Base-by-base conservation (phyloP, 2,888 invertebrate species). In the Anorthoa munda region DNA sequence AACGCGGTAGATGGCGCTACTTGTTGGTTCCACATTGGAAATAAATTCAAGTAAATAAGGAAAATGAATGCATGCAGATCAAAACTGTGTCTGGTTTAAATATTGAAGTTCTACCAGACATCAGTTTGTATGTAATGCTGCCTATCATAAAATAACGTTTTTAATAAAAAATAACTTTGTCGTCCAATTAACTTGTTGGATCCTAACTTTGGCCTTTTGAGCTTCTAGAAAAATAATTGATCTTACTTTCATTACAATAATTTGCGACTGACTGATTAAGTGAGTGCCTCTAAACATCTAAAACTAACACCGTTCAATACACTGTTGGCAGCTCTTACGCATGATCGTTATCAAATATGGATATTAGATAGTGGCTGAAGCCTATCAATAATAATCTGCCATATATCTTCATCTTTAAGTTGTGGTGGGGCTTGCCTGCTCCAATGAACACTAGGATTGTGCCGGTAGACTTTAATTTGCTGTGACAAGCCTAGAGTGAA, bases 1-100 rank as follows among this genome's bases (percentile, higher is more conserved):
- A 12, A 26, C 0, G 0, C 59, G 48, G 72, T 72, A 79, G 75
- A 75, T 79, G 75, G 73, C 75, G 73, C 13, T 60, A 53, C 53
- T 60, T 13, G 59, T 31, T 51, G 12, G 15, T 51, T n/a, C 18
- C 9, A 18, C n/a, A 50, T 15, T 21, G 0, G 23, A 51, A 65
- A 31, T 15, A 51, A 7, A n/a, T n/a, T 45, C 4, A 31, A 12
- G 31, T 31, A 12, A 51, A 60, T 23, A 72, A 39, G 59, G 59
- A 78, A 78, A 75, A 78, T 53, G 0, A 39, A 53, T 78, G 3
- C 0, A 13, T 48, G 1, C 46, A 59, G 12, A 15, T 48, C 23
- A 48, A 48, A 23, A 48, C 23, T 23, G 15, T 39, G 45, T 2
- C 11, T 45, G 11, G 17, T 53, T 50, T 51, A 23, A 18, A 31